Percentiles rank a stretch among this genome's conserved stretches.
Conservation (phyloP, 2,797 vertebrate genomes). For the Cichlasoma orientale region DNA sequence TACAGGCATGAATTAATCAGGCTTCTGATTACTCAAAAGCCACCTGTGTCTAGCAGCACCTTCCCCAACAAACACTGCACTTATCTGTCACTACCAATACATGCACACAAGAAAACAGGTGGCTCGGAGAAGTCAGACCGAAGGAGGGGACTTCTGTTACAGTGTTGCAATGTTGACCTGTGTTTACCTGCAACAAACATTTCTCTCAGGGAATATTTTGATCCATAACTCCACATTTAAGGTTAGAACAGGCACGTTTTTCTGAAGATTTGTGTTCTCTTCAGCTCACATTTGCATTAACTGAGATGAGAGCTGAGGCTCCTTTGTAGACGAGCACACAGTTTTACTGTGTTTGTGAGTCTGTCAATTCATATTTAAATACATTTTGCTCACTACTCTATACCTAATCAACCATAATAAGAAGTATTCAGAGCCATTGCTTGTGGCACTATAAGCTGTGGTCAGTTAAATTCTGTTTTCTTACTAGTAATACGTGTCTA, state of each 20-base stretch:
- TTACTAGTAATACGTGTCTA: neutral
- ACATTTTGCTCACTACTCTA: neutral
- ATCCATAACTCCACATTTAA: slow-evolving; percentile 12
- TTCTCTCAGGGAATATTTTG: neutral
- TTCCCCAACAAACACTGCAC: slow-evolving; percentile 19
- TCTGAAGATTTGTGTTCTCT: neutral
- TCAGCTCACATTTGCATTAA: neutral
- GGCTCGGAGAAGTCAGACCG: slow-evolving; percentile 29
- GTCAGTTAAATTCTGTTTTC: neutral
- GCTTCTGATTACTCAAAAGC: slow-evolving; percentile 39
- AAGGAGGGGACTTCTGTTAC: slow-evolving; percentile 12
- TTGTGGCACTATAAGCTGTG: neutral
- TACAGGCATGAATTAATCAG: slow-evolving; percentile 33
- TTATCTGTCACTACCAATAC: slow-evolving; percentile 21
- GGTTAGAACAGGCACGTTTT: neutral
- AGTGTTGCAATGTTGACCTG: neutral
- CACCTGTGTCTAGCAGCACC: slow-evolving; percentile 43
- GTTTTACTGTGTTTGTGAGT: neutral
- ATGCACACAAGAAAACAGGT: slow-evolving; percentile 21
- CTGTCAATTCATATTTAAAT: neutral
- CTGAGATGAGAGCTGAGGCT: neutral
- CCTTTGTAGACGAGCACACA: neutral
- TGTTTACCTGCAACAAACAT: slow-evolving; percentile 13
- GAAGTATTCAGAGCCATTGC: neutral
- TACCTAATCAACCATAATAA: neutral